A percentile compares a stretch with the other conserved stretches of the same genome.
Conservation (phyloP, 2,797 vertebrate species). For the Sebastes vulpes region DNA sequence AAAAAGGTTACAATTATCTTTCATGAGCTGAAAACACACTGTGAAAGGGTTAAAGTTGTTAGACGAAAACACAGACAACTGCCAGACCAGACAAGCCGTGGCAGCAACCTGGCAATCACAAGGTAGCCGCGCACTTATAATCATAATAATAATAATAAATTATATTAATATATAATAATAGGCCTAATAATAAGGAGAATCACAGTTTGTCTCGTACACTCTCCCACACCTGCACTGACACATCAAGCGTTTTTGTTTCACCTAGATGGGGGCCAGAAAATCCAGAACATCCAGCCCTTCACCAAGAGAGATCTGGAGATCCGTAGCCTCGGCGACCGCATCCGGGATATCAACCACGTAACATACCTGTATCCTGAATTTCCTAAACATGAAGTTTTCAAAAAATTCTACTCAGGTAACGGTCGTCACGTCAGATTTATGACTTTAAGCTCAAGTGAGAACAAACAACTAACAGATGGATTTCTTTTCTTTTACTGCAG, state of each 20-base stretch:
- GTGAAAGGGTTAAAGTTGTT: no score
- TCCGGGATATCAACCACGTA: constrained; percentile 91
- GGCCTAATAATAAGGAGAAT: background rate
- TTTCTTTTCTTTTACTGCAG: constrained; percentile 34
- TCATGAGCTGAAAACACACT: no score
- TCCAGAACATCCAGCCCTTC: constrained; percentile 97
- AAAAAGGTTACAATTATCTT: no score
- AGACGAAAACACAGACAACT: no score
- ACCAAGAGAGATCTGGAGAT: constrained; percentile 94
- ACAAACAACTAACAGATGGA: background rate
- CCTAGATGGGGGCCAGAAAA: constrained; percentile 87
- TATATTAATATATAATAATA: background rate
- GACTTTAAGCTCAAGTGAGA: background rate
- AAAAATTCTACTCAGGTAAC: constrained; percentile 93
- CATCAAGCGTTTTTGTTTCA: background rate
- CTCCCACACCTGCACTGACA: background rate
- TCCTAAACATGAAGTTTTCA: constrained; percentile 91
- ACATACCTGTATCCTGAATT: constrained; percentile 89
- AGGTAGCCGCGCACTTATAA: no score
- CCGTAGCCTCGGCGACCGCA: constrained; percentile 92
- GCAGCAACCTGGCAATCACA: no score
- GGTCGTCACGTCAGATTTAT: background rate
- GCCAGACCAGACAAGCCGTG: no score
- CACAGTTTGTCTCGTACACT: background rate
- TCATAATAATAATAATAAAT: no score